Percentiles rank a stretch among this genome's conserved stretches.
These are phyloP conservation scores for Abrostola tripartita DNA, from an alignment of 2,888 invertebrate species.

Conservation along the genomic window DNA sequence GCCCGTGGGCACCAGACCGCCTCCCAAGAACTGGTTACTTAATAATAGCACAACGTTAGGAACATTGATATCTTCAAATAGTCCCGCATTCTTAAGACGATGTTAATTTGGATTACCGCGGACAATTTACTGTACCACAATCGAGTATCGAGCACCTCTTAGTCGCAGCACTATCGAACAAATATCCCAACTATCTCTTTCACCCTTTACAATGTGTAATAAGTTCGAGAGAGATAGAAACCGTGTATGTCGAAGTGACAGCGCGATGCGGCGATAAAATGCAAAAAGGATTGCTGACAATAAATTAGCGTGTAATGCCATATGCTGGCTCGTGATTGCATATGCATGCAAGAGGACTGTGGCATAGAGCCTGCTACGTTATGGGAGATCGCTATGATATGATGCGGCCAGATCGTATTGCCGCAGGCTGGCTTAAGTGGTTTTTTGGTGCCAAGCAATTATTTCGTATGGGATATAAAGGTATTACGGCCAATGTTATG, in stretches of 20 bases:
- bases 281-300: constrained; percentile 42
- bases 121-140: constrained; percentile 28
- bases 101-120: constrained; percentile 20
- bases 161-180: not conserved
- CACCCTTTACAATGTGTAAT: not conserved
- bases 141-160: constrained; percentile 7
- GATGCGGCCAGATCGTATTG: constrained; percentile 15
- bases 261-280: constrained; percentile 37
- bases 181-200: constrained; percentile 15
- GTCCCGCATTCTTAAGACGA: constrained; percentile 16
- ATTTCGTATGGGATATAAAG: not conserved
- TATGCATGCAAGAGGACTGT: constrained; percentile 22
- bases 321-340: constrained; percentile 28
- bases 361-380: constrained; percentile 14
- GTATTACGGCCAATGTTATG: not conserved
- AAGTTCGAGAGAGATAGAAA: constrained; percentile 8
- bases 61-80: constrained; percentile 19
- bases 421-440: not conserved
- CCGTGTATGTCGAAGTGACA: constrained; percentile 17
- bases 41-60: not conserved
- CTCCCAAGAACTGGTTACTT: constrained; percentile 3
- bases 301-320: constrained; percentile 51
- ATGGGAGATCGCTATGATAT: constrained; percentile 33
- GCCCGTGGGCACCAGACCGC: not conserved
- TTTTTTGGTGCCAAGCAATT: not conserved